These are phyloP conservation scores for Dinoponera quadriceps DNA, from an alignment of 1,140 invertebrate genomes.

Conservation along the genomic window DNA sequence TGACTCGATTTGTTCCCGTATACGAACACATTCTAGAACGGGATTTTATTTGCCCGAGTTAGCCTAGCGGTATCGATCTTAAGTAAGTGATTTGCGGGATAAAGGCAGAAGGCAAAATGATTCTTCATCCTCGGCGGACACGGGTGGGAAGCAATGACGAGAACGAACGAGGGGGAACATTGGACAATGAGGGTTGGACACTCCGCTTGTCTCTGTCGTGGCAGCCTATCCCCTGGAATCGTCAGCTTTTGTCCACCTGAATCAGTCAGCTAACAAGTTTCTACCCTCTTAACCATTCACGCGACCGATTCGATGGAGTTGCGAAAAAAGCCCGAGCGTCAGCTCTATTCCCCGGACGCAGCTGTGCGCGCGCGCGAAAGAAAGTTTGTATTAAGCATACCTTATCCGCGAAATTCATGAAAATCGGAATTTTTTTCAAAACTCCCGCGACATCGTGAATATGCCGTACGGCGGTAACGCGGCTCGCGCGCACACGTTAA, in stretches of 20 bases:
- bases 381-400: conserved; percentile 17
- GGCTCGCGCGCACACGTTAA: conserved; percentile 23
- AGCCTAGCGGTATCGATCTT: background rate
- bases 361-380: too few species aligned
- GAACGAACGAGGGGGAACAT: conserved; percentile 48
- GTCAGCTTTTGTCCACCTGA: conserved; percentile 67
- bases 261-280: conserved; percentile 69
- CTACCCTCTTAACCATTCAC: conserved; percentile 69
- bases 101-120: background rate
- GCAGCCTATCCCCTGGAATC: conserved; percentile 49
- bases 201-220: conserved; percentile 35
- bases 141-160: conserved; percentile 19
- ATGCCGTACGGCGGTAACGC: too few species aligned
- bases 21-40: background rate
- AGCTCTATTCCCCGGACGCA: conserved; percentile 16
- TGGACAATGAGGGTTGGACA: conserved; percentile 53
- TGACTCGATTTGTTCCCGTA: background rate
- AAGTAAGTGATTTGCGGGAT: background rate
- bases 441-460: conserved; percentile 38
- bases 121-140: background rate
- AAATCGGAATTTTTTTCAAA: conserved; percentile 35
- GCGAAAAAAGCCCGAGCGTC: conserved; percentile 66
- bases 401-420: background rate
- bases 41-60: conserved; percentile 19
- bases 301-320: conserved; percentile 55